phyloP scores from a whole-genome alignment of 1,140 invertebrate species.

The Brachionus sp. region DNA sequence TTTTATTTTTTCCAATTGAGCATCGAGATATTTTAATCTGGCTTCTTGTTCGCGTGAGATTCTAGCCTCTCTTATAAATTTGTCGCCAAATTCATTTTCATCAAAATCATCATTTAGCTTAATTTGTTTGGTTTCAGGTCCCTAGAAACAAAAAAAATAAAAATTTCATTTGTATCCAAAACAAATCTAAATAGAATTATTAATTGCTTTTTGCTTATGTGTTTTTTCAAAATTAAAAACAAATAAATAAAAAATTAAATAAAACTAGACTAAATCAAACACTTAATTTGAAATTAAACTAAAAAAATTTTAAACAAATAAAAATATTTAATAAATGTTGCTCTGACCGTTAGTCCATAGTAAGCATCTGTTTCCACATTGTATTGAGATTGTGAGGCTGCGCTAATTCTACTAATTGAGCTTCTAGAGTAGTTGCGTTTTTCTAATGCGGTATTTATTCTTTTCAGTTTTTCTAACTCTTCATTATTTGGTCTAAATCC shows the following conservation, averaged over 20 bases:
- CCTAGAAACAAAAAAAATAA: neutral
- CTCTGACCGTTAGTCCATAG: neutral
- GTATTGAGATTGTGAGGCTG: neutral
- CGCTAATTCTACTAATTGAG: neutral
- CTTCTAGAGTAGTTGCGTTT: constrained; percentile 13
- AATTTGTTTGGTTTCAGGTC: constrained; percentile 7
- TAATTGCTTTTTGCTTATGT: neutral
- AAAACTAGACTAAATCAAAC: too few species aligned
- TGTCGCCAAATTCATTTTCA: constrained; percentile 41
- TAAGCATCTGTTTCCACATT: neutral
- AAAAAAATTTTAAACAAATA: too few species aligned
- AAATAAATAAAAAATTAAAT: too few species aligned
- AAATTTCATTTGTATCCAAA: neutral
- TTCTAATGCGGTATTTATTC: neutral
- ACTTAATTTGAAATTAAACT: neutral
- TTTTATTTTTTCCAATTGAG: constrained; percentile 40
- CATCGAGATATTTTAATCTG: constrained; percentile 21
- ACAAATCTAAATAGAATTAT: neutral
- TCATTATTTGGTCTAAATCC: constrained; percentile 27
- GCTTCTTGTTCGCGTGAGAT: constrained; percentile 2
- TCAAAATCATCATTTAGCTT: constrained; percentile 41
- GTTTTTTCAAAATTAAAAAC: too few species aligned
- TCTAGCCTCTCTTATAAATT: constrained; percentile 18
- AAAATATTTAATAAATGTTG: neutral
- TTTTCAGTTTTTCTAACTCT: neutral